These are phyloP conservation scores for Gracilinanus agilis DNA, from an alignment of 2,113 vertebrate genomes.

Conservation along the genomic window DNA sequence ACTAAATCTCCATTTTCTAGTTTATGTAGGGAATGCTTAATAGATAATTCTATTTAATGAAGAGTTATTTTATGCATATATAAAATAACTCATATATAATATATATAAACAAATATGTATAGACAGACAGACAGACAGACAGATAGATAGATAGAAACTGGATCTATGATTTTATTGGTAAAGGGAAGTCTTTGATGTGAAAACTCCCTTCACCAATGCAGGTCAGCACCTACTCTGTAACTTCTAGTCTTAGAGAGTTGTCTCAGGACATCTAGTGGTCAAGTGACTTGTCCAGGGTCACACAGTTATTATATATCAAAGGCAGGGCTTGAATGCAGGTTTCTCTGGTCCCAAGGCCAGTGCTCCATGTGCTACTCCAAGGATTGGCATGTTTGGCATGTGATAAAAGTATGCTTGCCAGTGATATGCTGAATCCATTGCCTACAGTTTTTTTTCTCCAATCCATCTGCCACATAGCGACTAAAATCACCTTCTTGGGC, in stretches of 20 bases:
- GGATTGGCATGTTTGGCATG: background rate
- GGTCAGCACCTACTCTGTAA: background rate
- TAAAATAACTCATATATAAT: background rate
- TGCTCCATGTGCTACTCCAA: background rate
- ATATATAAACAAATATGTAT: too few relatives aligned
- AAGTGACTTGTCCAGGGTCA: background rate
- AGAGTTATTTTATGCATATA: background rate
- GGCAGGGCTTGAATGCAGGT: background rate
- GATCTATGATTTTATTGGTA: background rate
- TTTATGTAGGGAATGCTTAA: conserved; percentile 7
- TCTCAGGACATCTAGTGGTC: background rate
- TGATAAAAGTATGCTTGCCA: background rate
- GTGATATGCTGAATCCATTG: background rate
- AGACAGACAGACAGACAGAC: too few relatives aligned
- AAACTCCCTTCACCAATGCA: background rate
- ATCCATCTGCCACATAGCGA: background rate
- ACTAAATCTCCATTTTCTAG: background rate
- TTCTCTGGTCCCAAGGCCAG: background rate
- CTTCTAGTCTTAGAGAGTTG: background rate
- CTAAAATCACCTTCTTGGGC: background rate
- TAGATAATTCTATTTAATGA: background rate
- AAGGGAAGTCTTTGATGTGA: background rate
- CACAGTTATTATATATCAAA: background rate
- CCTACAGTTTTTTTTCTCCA: background rate
- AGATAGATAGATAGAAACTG: background rate